phyloP scores from a whole-genome alignment of 2,888 invertebrate species.

The Xanthia togata region DNA sequence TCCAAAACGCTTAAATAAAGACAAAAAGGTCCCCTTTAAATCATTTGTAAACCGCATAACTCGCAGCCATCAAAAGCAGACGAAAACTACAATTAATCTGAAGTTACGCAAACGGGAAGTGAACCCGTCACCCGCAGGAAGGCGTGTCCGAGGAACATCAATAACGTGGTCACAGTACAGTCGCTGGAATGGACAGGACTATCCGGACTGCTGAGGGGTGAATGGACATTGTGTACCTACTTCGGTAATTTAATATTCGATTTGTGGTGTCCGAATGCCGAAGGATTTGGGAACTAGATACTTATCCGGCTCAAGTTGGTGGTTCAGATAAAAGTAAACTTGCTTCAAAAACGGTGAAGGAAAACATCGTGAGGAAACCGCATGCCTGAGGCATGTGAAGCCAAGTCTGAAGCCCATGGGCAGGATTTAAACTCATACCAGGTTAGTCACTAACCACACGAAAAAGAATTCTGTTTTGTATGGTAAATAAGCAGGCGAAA shows the following conservation, averaged over 20 bases:
- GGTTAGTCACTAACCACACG: too few species aligned
- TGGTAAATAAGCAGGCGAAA: too few species aligned
- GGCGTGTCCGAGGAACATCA: slow-evolving; percentile 56
- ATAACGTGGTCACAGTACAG: slow-evolving; percentile 40
- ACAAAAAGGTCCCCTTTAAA: slow-evolving; percentile 11
- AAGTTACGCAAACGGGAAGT: slow-evolving; percentile 50
- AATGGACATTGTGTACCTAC: slow-evolving; percentile 18
- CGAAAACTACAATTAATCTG: slow-evolving; percentile 55
- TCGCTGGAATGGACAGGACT: slow-evolving; percentile 24
- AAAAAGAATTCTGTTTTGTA: too few species aligned
- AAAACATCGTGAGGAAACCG: too few species aligned
- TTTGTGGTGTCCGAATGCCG: neutral
- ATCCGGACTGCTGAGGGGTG: slow-evolving; percentile 8
- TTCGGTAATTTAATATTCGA: slow-evolving; percentile 13
- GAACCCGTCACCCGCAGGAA: slow-evolving; percentile 58
- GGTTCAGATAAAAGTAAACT: neutral
- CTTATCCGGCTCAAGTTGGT: neutral
- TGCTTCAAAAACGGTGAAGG: too few species aligned
- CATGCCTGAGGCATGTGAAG: too few species aligned
- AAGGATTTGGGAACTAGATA: neutral
- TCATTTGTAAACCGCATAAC: neutral
- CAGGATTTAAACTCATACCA: too few species aligned
- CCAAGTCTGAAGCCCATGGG: too few species aligned
- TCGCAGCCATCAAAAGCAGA: slow-evolving; percentile 45
- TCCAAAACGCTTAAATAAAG: neutral